A percentile compares a stretch with the other conserved stretches of the same genome.
Conservation (phyloP, 2,113 vertebrate species). For the Ibidorhyncha struthersii region DNA sequence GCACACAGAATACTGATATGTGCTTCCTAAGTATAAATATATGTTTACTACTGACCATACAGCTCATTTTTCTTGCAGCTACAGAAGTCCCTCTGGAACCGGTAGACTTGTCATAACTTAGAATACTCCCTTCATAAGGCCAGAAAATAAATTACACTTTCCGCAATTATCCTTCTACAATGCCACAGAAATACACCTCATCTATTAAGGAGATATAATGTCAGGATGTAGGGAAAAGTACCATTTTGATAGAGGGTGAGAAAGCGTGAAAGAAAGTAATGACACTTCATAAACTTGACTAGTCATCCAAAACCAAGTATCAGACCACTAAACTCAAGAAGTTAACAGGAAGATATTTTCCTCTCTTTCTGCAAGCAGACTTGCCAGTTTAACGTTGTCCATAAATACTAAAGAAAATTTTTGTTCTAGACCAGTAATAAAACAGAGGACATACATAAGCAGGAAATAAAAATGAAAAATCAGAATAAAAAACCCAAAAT, state of each 20-base stretch:
- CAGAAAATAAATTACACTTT: not conserved
- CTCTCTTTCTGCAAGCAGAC: not conserved
- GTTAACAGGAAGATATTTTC: not conserved
- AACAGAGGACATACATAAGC: not conserved
- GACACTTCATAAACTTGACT: not conserved
- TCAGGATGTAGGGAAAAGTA: not conserved
- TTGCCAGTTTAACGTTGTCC: not conserved
- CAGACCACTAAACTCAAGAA: not conserved
- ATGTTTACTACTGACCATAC: not conserved
- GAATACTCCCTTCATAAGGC: not conserved
- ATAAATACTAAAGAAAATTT: not conserved
- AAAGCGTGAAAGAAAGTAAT: constrained; percentile 4
- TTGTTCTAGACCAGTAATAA: not conserved
- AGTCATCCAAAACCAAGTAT: not conserved
- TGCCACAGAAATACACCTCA: not conserved
- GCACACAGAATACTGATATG: not conserved
- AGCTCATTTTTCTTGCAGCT: not conserved
- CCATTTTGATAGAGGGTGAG: not conserved
- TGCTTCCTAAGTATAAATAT: not conserved
- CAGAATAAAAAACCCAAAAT: not conserved
- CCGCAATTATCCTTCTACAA: not conserved
- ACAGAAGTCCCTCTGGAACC: not conserved
- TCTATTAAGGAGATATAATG: not conserved
- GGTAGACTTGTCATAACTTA: not conserved
- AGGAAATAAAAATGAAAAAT: not conserved